Conservation (phyloP, 2,797 vertebrate genomes). For the Microctenopoma lineatum region DNA sequence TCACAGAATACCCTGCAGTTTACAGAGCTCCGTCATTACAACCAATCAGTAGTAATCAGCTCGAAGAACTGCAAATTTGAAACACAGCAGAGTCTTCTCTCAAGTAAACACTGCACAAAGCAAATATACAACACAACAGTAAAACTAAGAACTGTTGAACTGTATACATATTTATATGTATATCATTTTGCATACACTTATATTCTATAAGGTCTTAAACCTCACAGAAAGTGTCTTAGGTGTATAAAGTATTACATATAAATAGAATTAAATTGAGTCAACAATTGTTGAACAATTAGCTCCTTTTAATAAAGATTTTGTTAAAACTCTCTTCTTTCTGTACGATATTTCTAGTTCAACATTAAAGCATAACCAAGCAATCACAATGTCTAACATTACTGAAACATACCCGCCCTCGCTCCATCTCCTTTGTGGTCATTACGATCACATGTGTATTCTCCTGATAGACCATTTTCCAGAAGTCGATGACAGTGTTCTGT, state of each 20-base stretch:
- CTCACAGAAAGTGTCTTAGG: no score
- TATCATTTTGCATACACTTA: no score
- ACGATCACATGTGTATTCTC: conserved; percentile 90
- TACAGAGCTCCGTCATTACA: conserved; percentile 1
- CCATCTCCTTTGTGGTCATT: conserved; percentile 91
- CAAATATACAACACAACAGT: background rate
- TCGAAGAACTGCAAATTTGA: background rate
- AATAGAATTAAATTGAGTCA: no score
- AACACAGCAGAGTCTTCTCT: background rate
- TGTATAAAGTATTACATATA: no score
- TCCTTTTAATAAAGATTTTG: no score
- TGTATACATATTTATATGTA: no score
- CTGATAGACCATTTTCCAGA: conserved; percentile 93
- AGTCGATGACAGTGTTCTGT: conserved; percentile 88
- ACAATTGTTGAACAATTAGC: no score
- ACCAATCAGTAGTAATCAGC: conserved; percentile 19
- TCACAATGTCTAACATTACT: background rate
- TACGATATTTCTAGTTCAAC: background rate
- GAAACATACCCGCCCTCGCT: conserved; percentile 79
- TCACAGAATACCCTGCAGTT: background rate
- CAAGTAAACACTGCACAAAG: background rate
- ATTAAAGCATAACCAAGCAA: background rate
- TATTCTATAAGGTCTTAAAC: no score
- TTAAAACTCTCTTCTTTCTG: no score
- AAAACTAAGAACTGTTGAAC: no score